phyloP scores from a whole-genome alignment of 2,888 invertebrate species.

The Drosophila nr. perissopoda region DNA sequence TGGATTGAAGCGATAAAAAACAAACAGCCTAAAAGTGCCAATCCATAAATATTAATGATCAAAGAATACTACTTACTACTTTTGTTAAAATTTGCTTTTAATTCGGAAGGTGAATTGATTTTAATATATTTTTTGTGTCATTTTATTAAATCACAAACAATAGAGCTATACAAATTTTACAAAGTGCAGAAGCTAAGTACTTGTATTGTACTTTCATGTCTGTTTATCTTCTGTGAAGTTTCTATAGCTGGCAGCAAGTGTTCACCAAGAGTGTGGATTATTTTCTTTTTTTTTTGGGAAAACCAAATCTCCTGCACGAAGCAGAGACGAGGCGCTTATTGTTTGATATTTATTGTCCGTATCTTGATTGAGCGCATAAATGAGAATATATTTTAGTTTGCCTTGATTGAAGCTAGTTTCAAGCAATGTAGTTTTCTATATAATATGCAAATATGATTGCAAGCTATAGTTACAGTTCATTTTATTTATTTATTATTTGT shows the following conservation, averaged over 20 bases:
- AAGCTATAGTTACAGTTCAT: neutral
- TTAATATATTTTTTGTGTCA: neutral
- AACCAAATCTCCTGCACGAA: neutral
- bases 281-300: neutral
- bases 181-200: neutral
- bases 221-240: neutral
- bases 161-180: neutral
- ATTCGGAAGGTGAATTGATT: neutral
- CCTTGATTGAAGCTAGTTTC: constrained; percentile 9
- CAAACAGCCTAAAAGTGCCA: neutral
- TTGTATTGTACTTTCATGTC: neutral
- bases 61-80: neutral
- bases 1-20: neutral
- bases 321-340: neutral
- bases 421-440: neutral
- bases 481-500: constrained; percentile 7
- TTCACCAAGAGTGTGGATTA: neutral
- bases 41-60: neutral
- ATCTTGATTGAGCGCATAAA: constrained; percentile 2
- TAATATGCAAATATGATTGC: constrained; percentile 1
- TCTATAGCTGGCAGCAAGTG: neutral
- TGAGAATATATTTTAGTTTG: constrained; percentile 22
- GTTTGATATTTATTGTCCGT: neutral
- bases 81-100: neutral
- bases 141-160: neutral